A percentile compares a stretch with the other conserved stretches of the same genome.
These are phyloP conservation scores for Drosophila anceps DNA, from an alignment of 2,888 invertebrate genomes.

Conservation along the genomic window DNA sequence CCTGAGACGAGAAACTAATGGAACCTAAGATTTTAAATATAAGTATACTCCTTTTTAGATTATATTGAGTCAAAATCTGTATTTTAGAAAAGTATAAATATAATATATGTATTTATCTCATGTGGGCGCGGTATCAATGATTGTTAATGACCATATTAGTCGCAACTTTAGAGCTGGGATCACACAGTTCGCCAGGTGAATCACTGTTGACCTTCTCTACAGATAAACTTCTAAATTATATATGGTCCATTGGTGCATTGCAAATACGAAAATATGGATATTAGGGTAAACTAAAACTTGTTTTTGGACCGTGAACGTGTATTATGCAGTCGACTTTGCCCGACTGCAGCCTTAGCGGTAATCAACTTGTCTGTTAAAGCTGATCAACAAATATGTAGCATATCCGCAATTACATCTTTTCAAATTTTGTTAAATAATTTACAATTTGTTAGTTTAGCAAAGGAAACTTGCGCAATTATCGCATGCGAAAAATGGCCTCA, in stretches of 20 bases:
- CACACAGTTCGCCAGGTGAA: not conserved
- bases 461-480: not conserved
- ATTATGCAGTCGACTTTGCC: not conserved
- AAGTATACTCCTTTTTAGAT: not conserved
- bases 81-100: too few species aligned
- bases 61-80: too few species aligned
- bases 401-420: not conserved
- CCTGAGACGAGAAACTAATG: not conserved
- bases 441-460: not conserved
- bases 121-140: too few species aligned
- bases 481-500: slow-evolving; percentile 9
- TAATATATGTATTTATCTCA: too few species aligned
- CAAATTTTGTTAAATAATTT: not conserved
- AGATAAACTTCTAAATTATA: not conserved
- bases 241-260: not conserved
- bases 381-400: not conserved
- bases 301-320: not conserved
- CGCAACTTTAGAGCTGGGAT: not conserved
- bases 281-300: not conserved
- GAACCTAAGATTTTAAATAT: not conserved
- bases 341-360: not conserved
- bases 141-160: too few species aligned
- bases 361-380: not conserved
- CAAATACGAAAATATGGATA: not conserved
- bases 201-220: not conserved